Conservation (phyloP, 2,113 vertebrate genomes). For the Sinocyclocheilus anophthalmus region DNA sequence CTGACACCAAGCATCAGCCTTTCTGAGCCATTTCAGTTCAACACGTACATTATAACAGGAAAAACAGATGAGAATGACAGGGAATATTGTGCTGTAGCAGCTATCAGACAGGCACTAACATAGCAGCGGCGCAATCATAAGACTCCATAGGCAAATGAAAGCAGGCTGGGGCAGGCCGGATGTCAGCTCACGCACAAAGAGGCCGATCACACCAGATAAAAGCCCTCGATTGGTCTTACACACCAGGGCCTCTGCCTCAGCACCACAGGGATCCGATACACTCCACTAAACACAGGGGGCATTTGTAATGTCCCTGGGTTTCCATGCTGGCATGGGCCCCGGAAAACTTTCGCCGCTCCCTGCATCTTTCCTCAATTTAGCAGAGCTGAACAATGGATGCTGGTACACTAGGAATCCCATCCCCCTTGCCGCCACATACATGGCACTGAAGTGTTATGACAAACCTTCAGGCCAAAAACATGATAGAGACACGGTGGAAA, state of each 20-base stretch:
- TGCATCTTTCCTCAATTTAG: neutral
- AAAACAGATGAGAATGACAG: neutral
- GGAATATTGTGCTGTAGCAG: neutral
- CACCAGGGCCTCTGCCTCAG: slow-evolving; percentile 2
- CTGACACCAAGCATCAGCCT: neutral
- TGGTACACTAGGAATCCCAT: slow-evolving; percentile 12
- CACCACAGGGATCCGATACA: neutral
- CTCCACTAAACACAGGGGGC: neutral
- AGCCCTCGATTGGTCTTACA: slow-evolving; percentile 62
- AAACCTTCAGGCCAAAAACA: slow-evolving; percentile 20
- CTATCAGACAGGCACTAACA: no score
- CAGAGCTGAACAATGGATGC: slow-evolving; percentile 8
- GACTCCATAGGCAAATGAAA: slow-evolving; percentile 66
- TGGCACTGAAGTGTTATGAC: neutral
- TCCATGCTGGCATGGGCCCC: neutral
- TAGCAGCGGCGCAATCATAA: slow-evolving; percentile 45
- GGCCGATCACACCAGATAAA: slow-evolving; percentile 60
- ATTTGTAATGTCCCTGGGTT: neutral
- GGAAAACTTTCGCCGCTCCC: slow-evolving; percentile 3
- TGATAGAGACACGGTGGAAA: slow-evolving; percentile 23
- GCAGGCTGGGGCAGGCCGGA: slow-evolving; percentile 66
- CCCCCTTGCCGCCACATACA: slow-evolving; percentile 11
- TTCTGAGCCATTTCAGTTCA: neutral
- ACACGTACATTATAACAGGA: neutral
- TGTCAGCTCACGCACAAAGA: slow-evolving; percentile 67